Base-by-base conservation (phyloP, 1,140 invertebrate species). In the Dreissena polymorpha region DNA sequence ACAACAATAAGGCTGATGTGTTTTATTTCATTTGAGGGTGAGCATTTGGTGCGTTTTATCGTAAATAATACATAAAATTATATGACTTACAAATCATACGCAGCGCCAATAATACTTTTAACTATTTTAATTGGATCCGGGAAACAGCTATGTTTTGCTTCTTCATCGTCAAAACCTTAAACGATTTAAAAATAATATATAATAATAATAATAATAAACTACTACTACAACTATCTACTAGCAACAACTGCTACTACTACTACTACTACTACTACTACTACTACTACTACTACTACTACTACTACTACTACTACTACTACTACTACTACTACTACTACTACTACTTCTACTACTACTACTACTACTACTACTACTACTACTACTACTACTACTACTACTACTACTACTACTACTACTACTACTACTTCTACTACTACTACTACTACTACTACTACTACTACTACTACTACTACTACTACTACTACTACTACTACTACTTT, bases 381-480 rank as follows among this genome's bases (percentile, higher is more conserved):
- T 55, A 55, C 53, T 55, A 55, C 53, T 12, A 55, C 53, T 12
- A 55, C 53, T 55, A 55, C 53, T 55, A 55, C 53, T 55, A 55
- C 53, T 55, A 55, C 53, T 55, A 55, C 53, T 55, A 55, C 53
- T 55, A 55, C 53, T 55, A 55, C 53, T 55, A 55, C 53, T 55
- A 55, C 53, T 55, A 55, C 53, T 55, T 12, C 53, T 55, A 55
- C 53, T 55, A 55, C 53, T 55, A 55, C 53, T 55, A 55, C 53
- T 55, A 55, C 53, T 55, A 55, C 53, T 55, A 55, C 53, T 55
- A 55, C 53, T 55, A 55, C 53, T 55, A 55, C 53, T 55, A 55
- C 53, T 55, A 55, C 53, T 55, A 55, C 53, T 55, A 55, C 53
- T 55, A 55, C 53, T 55, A 55, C 53, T 55, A 55, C 53, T 55